Conservation (phyloP, 2,113 vertebrate species). For the Enhydra lutris region DNA sequence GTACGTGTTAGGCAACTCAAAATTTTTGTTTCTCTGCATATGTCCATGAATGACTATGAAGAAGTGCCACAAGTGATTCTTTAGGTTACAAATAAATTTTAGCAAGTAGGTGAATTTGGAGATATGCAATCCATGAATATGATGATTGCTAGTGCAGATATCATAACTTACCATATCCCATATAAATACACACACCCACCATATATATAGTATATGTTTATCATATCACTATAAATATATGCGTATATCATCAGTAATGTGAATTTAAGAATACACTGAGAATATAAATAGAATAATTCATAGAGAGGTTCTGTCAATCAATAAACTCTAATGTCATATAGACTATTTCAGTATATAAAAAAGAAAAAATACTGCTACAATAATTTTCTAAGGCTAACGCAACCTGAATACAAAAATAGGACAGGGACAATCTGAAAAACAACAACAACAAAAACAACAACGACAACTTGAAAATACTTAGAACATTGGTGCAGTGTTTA, state of each 20-base stretch:
- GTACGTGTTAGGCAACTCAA: not conserved
- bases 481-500: not conserved
- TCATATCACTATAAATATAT: not conserved
- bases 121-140: not conserved
- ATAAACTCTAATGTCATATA: not conserved
- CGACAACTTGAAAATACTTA: not conserved
- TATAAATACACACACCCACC: not conserved
- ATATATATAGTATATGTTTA: not conserved
- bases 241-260: not conserved
- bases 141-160: not conserved
- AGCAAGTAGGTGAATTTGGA: not conserved
- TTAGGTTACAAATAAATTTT: not conserved
- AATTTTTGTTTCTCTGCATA: not conserved
- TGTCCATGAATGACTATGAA: not conserved
- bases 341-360: not conserved
- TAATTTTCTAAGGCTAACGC: not conserved
- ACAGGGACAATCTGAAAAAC: not conserved
- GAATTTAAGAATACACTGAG: not conserved
- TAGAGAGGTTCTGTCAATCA: not conserved
- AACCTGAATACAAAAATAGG: not conserved
- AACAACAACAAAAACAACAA: not conserved
- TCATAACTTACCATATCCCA: not conserved
- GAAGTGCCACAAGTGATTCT: not conserved
- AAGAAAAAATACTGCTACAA: not conserved
- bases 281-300: not conserved